Conservation (phyloP, 2,797 vertebrate species). For the Anguilla megastoma region DNA sequence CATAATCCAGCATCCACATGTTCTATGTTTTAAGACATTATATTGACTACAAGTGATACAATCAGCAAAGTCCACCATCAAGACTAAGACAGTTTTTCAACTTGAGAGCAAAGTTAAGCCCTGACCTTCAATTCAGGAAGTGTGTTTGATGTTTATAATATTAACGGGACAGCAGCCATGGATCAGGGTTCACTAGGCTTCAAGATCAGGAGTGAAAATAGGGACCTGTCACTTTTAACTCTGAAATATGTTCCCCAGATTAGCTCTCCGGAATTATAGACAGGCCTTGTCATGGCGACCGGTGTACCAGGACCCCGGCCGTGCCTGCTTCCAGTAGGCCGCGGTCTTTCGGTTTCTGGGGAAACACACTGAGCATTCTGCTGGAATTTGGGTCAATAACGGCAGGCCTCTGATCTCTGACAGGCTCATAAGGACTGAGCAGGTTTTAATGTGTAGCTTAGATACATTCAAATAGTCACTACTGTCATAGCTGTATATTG, state of each 20-base stretch:
- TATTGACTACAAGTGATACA: background rate
- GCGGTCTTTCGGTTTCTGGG: conserved; percentile 63
- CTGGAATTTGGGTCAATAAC: conserved; percentile 76
- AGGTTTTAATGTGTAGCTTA: conserved; percentile 73
- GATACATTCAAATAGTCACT: conserved; percentile 62
- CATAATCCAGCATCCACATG: background rate
- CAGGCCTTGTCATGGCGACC: conserved; percentile 26
- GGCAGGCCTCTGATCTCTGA: conserved; percentile 73
- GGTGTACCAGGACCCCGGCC: conserved; percentile 55
- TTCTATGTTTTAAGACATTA: background rate
- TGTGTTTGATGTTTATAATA: conserved; percentile 17
- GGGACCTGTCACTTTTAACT: conserved; percentile 10
- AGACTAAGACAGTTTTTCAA: background rate
- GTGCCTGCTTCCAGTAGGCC: conserved; percentile 50
- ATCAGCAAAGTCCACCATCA: background rate
- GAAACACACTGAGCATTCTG: conserved; percentile 72
- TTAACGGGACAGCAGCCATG: background rate
- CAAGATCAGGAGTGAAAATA: background rate
- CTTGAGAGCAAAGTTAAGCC: conserved; percentile 8
- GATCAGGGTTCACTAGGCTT: background rate
- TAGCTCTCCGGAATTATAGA: background rate
- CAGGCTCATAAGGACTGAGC: conserved; percentile 73
- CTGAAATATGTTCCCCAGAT: conserved; percentile 14
- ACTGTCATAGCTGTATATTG: conserved; percentile 18
- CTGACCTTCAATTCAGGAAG: conserved; percentile 11